A percentile compares a stretch with the other conserved stretches of the same genome.
phyloP scores from a whole-genome alignment of 2,113 vertebrate genomes.

The Tachysurus fulvidraco region DNA sequence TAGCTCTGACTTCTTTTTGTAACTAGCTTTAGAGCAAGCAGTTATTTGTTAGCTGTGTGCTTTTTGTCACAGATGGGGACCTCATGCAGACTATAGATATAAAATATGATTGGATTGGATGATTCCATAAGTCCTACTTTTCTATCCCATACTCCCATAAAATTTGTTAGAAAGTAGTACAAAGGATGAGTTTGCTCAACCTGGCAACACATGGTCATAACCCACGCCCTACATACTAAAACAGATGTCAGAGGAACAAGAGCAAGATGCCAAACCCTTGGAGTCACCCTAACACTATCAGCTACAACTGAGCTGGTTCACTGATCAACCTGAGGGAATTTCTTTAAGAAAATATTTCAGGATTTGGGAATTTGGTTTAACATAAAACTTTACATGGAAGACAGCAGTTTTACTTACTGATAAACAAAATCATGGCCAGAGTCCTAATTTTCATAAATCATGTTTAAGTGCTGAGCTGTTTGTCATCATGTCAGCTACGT shows the following conservation, averaged over 20 bases:
- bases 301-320: neutral
- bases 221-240: neutral
- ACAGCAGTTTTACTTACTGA: neutral
- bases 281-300: neutral
- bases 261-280: neutral
- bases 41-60: neutral
- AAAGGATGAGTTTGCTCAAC: neutral
- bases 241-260: neutral
- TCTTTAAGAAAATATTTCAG: neutral
- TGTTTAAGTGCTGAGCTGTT: neutral
- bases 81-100: neutral
- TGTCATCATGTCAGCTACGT: neutral
- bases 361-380: neutral
- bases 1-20: neutral
- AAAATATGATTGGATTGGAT: neutral
- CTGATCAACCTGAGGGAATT: neutral
- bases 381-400: neutral
- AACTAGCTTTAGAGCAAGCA: neutral
- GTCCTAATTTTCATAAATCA: neutral
- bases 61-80: neutral
- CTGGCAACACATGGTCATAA: conserved; percentile 9
- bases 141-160: neutral
- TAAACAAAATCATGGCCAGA: neutral
- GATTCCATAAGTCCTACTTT: neutral
- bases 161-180: neutral